These are phyloP conservation scores for Regulus satrapa DNA, from an alignment of 2,113 vertebrate genomes.

Conservation along the genomic window DNA sequence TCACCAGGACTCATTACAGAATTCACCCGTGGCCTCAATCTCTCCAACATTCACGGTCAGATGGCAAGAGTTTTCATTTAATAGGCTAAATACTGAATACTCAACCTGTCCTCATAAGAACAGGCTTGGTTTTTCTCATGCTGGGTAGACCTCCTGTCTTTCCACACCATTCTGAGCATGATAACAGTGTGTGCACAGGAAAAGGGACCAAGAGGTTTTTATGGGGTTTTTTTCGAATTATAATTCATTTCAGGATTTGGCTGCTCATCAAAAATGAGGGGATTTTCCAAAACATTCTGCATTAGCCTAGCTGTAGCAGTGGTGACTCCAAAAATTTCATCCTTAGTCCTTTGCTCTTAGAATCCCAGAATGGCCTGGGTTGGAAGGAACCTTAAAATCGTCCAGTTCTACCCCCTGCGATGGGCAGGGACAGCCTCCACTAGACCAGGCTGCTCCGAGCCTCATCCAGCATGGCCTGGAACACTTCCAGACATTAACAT, in stretches of 20 bases:
- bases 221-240: no score
- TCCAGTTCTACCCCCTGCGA: no score
- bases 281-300: background rate
- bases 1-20: background rate
- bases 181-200: background rate
- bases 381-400: background rate
- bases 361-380: background rate
- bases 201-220: no score
- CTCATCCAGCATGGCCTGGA: background rate
- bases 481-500: background rate
- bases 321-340: background rate
- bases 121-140: background rate
- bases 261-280: background rate
- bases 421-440: background rate
- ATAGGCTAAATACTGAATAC: background rate
- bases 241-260: background rate
- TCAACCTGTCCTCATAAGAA: background rate
- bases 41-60: background rate
- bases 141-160: background rate
- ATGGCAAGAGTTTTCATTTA: conserved; percentile 3
- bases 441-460: background rate
- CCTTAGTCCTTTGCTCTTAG: background rate
- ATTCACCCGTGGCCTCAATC: conserved; percentile 38
- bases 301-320: background rate
- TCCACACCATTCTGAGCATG: background rate